Evolutionary conservation across 1,140 invertebrate genomes (phyloP).

Genomic region (Micrasema minimum): DNA sequence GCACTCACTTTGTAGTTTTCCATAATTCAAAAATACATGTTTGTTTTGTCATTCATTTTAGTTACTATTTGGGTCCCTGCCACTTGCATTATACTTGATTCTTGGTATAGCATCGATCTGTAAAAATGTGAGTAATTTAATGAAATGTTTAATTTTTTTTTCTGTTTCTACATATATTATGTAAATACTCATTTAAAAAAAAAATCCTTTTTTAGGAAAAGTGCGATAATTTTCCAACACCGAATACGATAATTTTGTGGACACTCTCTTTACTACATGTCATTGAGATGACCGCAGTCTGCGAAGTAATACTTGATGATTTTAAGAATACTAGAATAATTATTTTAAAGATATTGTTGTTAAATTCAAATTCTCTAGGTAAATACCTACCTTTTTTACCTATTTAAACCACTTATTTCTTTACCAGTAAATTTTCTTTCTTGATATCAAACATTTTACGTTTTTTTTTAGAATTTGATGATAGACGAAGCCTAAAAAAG

Average conservation of each 20-base stretch:
- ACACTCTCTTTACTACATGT: background rate
- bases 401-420: background rate
- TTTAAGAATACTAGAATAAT: background rate
- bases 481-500: background rate
- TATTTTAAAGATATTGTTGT: background rate
- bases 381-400: background rate
- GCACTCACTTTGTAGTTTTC: too few relatives aligned
- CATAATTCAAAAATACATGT: too few relatives aligned
- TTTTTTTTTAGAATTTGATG: constrained; percentile 1
- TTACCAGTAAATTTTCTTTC: background rate
- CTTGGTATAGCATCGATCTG: background rate
- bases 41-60: background rate
- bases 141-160: too few relatives aligned
- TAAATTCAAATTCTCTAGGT: background rate
- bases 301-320: background rate
- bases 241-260: background rate
- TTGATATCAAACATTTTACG: background rate
- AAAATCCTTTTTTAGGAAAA: too few relatives aligned
- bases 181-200: too few relatives aligned
- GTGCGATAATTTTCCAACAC: background rate
- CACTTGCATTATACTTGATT: background rate
- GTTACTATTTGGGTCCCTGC: background rate
- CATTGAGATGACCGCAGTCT: background rate
- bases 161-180: too few relatives aligned
- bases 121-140: background rate